A percentile compares a stretch with the other conserved stretches of the same genome.
Conservation (phyloP, 2,888 invertebrate species). For the Neoitamus cyanurus region DNA sequence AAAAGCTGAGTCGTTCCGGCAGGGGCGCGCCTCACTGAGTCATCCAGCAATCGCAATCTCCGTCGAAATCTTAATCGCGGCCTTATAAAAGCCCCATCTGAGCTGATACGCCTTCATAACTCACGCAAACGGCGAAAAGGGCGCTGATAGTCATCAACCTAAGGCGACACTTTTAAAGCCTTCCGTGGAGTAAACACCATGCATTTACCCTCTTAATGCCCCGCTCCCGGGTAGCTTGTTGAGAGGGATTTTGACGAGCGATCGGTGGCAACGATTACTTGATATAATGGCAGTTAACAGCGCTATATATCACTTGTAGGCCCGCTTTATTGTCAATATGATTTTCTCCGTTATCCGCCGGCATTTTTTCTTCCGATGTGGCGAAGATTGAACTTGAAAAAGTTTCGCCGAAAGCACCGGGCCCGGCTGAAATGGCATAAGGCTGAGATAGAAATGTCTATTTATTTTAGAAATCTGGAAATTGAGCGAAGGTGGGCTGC, state of each 20-base stretch:
- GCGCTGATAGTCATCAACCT: conserved; percentile 10
- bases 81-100: not conserved
- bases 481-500: not conserved
- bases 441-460: not conserved
- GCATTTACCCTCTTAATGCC: not conserved
- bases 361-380: not conserved
- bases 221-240: not conserved
- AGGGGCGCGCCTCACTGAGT: not conserved
- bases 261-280: conserved; percentile 25
- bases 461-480: not conserved
- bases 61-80: conserved; percentile 1
- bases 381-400: not conserved
- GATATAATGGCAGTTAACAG: conserved; percentile 28
- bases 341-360: not conserved
- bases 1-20: not conserved
- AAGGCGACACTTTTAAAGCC: conserved; percentile 19
- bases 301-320: conserved; percentile 20
- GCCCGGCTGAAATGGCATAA: not conserved
- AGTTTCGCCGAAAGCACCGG: not conserved
- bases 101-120: conserved; percentile 16
- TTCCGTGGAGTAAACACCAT: not conserved
- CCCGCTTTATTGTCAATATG: not conserved
- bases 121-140: not conserved
- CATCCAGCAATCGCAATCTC: not conserved
- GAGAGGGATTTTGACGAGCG: conserved; percentile 28